Evolutionary conservation across 2,113 vertebrate species (phyloP), one percentile per base, ranked within the genome.

Genomic region (Epinephelus fuscoguttatus): DNA sequence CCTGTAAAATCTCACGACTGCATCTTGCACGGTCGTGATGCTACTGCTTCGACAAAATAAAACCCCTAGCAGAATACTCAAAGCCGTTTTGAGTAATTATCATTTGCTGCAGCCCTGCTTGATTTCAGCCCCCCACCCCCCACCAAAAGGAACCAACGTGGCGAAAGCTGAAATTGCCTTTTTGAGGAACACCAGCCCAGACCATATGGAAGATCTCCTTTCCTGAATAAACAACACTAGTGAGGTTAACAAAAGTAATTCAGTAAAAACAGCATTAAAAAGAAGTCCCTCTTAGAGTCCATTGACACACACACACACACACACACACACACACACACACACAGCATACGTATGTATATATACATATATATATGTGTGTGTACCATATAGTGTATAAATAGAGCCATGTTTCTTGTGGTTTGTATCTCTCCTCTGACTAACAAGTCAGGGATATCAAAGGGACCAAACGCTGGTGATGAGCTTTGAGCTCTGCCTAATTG

Each of bases 401-500:
- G 42, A 45, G 9, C n/a, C 52, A 72, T 70, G 64, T 80, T 76
- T 76, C 78, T 78, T 4, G 25, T 70, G 57, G 81, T 82, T 74
- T 80, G 60, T 50, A 40, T 74, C 67, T 74, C 62, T 12, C n/a
- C 45, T 25, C 78, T 69, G 49, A 73, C 91, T 88, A 90, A 93
- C 91, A 89, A 91, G 80, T 82, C n/a, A 40, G 52, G 23, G 40
- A 81, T 89, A 88, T 92, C 90, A 91, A 90, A 93, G 91, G 85
- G 55, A 89, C 67, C 75, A 91, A 81, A 86, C 84, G 75, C 83
- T 88, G 85, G 67, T 50, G 84, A 87, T 85, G 82, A 84, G 87
- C 89, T 86, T 80, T 84, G 87, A 91, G 87, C 88, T 87, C 57
- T 0, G 55, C 53, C 77, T 94, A 93, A 94, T 92, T 92, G 88